These are phyloP conservation scores for Ectobius pallidus DNA, from an alignment of 2,888 invertebrate genomes.

Conservation along the genomic window DNA sequence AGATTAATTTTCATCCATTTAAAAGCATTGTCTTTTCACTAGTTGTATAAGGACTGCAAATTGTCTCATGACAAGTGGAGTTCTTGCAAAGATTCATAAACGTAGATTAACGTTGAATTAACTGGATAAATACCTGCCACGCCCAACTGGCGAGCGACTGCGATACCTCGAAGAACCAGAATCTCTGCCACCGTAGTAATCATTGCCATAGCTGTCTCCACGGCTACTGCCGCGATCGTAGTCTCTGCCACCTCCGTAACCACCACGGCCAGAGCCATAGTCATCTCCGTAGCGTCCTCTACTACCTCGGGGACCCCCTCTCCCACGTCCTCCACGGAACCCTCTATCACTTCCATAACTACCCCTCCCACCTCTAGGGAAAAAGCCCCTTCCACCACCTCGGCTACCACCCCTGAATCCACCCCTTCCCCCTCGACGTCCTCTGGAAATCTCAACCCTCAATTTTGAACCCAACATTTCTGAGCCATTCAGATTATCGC, in stretches of 20 bases:
- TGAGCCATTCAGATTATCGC: conserved; percentile 85
- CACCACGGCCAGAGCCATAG: conserved; percentile 52
- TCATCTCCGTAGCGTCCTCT: conserved; percentile 53
- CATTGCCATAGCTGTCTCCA: conserved; percentile 55
- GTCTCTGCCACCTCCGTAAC: conserved; percentile 51
- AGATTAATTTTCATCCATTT: conserved; percentile 1
- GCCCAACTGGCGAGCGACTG: conserved; percentile 60
- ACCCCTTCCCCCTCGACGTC: conserved; percentile 73
- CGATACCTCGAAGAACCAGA: conserved; percentile 60
- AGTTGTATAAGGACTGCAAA: conserved; percentile 23
- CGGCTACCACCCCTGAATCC: conserved; percentile 70
- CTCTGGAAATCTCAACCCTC: conserved; percentile 86
- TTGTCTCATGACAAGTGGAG: conserved; percentile 35
- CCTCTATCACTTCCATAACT: conserved; percentile 41
- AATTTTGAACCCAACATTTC: conserved; percentile 87
- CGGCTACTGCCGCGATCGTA: conserved; percentile 53
- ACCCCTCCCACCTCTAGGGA: conserved; percentile 52
- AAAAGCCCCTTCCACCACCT: conserved; percentile 52
- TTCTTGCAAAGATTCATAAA: conserved; percentile 20
- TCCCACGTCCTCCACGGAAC: conserved; percentile 43
- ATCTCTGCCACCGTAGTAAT: conserved; percentile 61
- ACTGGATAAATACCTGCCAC: conserved; percentile 56
- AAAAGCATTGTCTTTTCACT: background rate
- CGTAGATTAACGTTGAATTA: conserved; percentile 12
- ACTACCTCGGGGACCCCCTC: conserved; percentile 50